A percentile compares a stretch with the other conserved stretches of the same genome.
Evolutionary conservation across 2,888 invertebrate genomes (phyloP).

Genomic region (Argyresthia goedartella): DNA sequence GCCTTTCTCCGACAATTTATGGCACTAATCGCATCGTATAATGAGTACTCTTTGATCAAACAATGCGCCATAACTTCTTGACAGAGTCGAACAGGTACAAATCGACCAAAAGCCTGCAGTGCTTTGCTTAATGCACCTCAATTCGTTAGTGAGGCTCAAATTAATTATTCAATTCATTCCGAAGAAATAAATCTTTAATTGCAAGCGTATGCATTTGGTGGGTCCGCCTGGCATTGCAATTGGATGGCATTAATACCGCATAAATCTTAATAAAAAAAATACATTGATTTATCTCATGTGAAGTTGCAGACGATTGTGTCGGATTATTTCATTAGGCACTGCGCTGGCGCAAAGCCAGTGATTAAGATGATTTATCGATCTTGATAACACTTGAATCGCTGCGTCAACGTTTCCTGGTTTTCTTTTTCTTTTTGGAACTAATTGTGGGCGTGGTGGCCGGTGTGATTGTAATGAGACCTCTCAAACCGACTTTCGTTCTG

Average conservation of each 20-base stretch:
- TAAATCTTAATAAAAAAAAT: not conserved
- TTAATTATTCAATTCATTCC: slow-evolving; percentile 27
- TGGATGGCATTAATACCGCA: not conserved
- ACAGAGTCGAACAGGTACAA: slow-evolving; percentile 12
- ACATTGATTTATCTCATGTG: not conserved
- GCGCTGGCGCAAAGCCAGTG: slow-evolving; percentile 26
- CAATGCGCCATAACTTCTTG: not conserved
- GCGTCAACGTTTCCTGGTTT: not conserved
- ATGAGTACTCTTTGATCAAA: not conserved
- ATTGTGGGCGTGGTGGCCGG: too few species aligned
- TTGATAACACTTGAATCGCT: slow-evolving; percentile 12
- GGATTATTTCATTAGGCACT: slow-evolving; percentile 48
- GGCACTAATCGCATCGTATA: not conserved
- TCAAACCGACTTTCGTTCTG: too few species aligned
- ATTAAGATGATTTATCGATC: slow-evolving; percentile 45
- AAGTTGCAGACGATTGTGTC: not conserved
- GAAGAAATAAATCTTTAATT: not conserved
- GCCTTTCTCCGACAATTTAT: too few species aligned
- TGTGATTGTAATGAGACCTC: too few species aligned
- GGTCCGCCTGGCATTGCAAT: not conserved
- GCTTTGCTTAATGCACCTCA: slow-evolving; percentile 29
- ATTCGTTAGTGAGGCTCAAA: slow-evolving; percentile 31
- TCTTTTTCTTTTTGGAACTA: not conserved
- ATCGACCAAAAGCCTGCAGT: slow-evolving; percentile 21
- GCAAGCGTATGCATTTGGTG: not conserved